phyloP scores from a whole-genome alignment of 2,888 invertebrate species.

The Leuctra nigra region DNA sequence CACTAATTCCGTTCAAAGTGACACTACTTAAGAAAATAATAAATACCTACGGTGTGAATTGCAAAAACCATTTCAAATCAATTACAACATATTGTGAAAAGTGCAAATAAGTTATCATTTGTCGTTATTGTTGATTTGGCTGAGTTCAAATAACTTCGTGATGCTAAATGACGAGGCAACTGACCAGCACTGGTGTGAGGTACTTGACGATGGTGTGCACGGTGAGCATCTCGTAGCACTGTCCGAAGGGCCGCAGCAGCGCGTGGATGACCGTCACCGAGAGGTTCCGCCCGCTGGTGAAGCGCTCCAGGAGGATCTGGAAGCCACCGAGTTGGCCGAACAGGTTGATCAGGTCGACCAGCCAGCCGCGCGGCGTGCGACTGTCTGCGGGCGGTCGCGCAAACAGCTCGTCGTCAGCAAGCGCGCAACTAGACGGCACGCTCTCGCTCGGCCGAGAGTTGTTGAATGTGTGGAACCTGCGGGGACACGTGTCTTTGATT shows the following conservation, averaged over 20 bases:
- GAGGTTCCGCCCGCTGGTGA: constrained; percentile 65
- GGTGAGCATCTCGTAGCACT: constrained; percentile 86
- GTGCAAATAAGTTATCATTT: too few species aligned
- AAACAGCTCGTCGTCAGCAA: constrained; percentile 62
- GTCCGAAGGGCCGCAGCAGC: constrained; percentile 83
- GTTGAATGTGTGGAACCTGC: constrained; percentile 81
- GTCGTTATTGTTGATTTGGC: too few species aligned
- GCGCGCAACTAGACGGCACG: constrained; percentile 51
- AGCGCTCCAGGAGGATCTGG: constrained; percentile 73
- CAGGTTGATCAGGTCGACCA: constrained; percentile 91
- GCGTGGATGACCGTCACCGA: constrained; percentile 72
- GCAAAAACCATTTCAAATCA: too few species aligned
- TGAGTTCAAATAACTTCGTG: too few species aligned
- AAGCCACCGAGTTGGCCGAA: constrained; percentile 90
- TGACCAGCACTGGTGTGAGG: constrained; percentile 83
- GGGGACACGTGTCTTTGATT: too few species aligned
- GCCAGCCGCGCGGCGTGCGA: constrained; percentile 87
- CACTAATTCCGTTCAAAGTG: too few species aligned
- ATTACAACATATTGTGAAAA: too few species aligned
- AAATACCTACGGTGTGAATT: too few species aligned
- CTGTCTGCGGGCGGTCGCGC: constrained; percentile 73
- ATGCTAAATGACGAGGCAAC: constrained; percentile 36
- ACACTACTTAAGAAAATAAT: too few species aligned
- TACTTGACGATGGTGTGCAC: constrained; percentile 86
- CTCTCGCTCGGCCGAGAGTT: constrained; percentile 68